Base-by-base conservation (phyloP, 2,888 invertebrate species). In the Hedychridium roseum region DNA sequence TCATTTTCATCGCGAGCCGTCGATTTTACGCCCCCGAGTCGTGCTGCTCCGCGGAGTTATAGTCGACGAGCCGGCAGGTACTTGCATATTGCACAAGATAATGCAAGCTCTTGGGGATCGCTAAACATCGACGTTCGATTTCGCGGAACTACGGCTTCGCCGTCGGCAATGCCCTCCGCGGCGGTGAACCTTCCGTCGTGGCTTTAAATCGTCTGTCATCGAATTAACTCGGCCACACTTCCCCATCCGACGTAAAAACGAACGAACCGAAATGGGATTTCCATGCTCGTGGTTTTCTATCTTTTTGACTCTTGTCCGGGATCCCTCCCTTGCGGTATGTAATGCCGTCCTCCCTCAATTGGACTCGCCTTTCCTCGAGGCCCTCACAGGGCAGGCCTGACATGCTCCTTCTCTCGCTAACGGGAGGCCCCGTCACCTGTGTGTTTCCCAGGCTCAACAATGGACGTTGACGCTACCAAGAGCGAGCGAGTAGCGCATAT, bases 381-480 rank as follows among this genome's bases (percentile, higher is more conserved):
- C 41, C 50, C 50, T 54, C 40, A n/a, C n/a, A 34, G 54, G 48
- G 41, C 51, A 48, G 40, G 48, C 32, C 41, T 17, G 35, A 23
- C 56, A 32, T 55, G 55, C 54, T 64, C 64, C 57, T 59, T 59
- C 55, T 57, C 43, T 47, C 52, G 53, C 66, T 64, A 70, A 70
- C 68, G 60, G 70, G 60, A 67, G 62, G 60, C 58, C 61, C 55
- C 61, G 64, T 68, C 76, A 76, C 76, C 76, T 76, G 76, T 66
- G 61, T 58, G 66, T 66, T 76, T 76, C 76, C 66, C 76, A 76
- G 73, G 70, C 75, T 76, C 71, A 76, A 76, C 76, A 76, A 76
- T 76, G 74, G 74, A 76, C 52, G n/a, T n/a, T n/a, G n/a, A n/a
- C n/a, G n/a, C n/a, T n/a, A n/a, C n/a, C n/a, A n/a, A n/a, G n/a